A percentile compares a stretch with the other conserved stretches of the same genome.
Conservation (phyloP, 2,888 invertebrate genomes). For the Drosophila buzzatii region DNA sequence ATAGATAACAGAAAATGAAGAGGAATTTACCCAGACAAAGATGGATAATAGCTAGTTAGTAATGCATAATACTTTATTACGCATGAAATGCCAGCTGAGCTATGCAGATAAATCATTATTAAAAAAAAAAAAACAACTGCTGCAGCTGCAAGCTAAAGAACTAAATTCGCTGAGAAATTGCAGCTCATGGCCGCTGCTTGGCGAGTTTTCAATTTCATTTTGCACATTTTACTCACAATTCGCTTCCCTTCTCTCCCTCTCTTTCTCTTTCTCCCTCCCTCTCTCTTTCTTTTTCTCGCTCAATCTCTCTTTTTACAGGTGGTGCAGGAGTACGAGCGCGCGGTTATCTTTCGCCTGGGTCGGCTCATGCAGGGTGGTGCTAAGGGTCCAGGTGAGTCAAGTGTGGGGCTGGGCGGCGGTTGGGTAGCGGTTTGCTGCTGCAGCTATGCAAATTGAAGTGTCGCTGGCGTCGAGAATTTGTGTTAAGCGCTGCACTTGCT, state of each 20-base stretch:
- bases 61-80: constrained; percentile 6
- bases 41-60: constrained; percentile 9
- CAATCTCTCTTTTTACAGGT: constrained; percentile 87
- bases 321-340: constrained; percentile 97
- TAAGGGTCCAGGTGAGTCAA: constrained; percentile 93
- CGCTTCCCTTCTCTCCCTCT: background rate
- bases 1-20: constrained; percentile 1
- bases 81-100: constrained; percentile 6
- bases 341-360: constrained; percentile 97
- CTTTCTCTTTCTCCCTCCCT: constrained; percentile 2
- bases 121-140: background rate
- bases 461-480: constrained; percentile 66
- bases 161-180: constrained; percentile 29
- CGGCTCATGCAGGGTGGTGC: constrained; percentile 95
- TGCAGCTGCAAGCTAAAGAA: constrained; percentile 7
- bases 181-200: constrained; percentile 19
- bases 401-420: background rate
- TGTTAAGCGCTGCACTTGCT: constrained; percentile 83
- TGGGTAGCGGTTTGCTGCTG: background rate
- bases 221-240: constrained; percentile 38
- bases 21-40: constrained; percentile 2
- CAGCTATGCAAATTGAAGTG: constrained; percentile 75
- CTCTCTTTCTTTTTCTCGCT: constrained; percentile 3
- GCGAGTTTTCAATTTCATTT: constrained; percentile 45
- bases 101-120: constrained; percentile 24